A percentile compares a stretch with the other conserved stretches of the same genome.
Conservation (phyloP, 2,888 invertebrate genomes). For the Drosophila kokeensis region DNA sequence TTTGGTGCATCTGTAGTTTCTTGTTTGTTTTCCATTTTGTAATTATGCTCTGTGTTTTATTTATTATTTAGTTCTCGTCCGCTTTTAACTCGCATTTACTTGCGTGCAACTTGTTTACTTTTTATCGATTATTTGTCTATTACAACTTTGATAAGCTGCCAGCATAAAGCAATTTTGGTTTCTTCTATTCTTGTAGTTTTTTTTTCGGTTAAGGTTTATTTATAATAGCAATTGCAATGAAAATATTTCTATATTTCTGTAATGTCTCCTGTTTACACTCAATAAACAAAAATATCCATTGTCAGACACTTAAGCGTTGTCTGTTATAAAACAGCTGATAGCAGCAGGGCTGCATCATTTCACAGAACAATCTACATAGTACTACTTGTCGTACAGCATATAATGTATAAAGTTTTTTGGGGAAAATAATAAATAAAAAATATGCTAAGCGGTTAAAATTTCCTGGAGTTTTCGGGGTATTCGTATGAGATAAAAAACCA, state of each 20-base stretch:
- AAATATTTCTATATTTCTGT: not conserved
- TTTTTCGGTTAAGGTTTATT: not conserved
- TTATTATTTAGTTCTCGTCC: not conserved
- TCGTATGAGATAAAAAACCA: not conserved
- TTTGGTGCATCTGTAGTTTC: constrained; percentile 25
- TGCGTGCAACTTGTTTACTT: constrained; percentile 3
- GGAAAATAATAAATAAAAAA: not conserved
- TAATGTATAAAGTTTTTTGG: not conserved
- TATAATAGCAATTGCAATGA: not conserved
- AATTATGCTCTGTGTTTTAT: not conserved
- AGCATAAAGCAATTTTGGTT: not conserved
- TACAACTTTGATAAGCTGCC: not conserved
- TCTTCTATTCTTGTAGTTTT: not conserved
- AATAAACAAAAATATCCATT: not conserved
- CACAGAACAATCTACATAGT: not conserved
- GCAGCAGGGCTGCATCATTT: constrained; percentile 25
- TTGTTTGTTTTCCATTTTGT: constrained; percentile 34
- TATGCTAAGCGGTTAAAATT: not conserved
- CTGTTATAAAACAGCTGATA: constrained; percentile 27
- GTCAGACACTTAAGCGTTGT: not conserved
- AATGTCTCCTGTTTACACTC: not conserved
- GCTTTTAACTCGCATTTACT: not conserved
- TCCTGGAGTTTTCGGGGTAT: too few species aligned
- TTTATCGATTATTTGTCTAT: constrained; percentile 12
- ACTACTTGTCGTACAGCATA: not conserved